A percentile compares a stretch with the other conserved stretches of the same genome.
Conservation (phyloP, 1,140 invertebrate species). For the Drosophila murphyi region DNA sequence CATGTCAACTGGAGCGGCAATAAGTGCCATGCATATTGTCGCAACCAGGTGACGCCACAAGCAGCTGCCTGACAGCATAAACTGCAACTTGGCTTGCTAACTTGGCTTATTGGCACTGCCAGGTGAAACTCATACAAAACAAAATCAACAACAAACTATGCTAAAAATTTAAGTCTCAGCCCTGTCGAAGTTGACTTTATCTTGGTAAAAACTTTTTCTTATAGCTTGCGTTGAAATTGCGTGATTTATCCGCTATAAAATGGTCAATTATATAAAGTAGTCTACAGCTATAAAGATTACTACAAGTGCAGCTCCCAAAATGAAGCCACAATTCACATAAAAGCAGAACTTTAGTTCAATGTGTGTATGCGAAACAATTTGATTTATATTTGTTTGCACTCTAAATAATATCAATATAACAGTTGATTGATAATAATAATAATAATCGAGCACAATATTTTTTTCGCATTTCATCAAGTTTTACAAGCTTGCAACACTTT, state of each 20-base stretch:
- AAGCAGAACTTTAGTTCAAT: background rate
- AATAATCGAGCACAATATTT: too few relatives aligned
- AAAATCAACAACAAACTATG: background rate
- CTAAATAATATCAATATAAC: too few relatives aligned
- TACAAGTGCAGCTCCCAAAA: background rate
- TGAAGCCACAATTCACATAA: background rate
- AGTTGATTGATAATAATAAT: too few relatives aligned
- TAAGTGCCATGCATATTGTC: constrained; percentile 78
- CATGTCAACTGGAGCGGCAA: constrained; percentile 80
- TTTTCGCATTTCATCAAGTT: too few relatives aligned
- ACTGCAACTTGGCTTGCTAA: constrained; percentile 34
- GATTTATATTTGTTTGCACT: too few relatives aligned
- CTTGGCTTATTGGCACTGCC: constrained; percentile 38
- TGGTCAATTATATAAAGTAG: constrained; percentile 18
- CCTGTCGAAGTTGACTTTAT: constrained; percentile 16
- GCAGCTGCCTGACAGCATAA: constrained; percentile 18
- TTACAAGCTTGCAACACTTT: too few relatives aligned
- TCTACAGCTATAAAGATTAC: background rate
- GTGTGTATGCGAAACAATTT: too few relatives aligned
- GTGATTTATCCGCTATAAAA: constrained; percentile 22
- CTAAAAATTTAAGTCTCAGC: constrained; percentile 11
- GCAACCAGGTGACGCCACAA: constrained; percentile 54
- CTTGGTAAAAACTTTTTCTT: constrained; percentile 7
- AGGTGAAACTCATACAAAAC: constrained; percentile 9
- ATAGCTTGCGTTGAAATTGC: constrained; percentile 6